Evolutionary conservation across 2,797 vertebrate genomes (phyloP).

Genomic region (Acanthopagrus latus): DNA sequence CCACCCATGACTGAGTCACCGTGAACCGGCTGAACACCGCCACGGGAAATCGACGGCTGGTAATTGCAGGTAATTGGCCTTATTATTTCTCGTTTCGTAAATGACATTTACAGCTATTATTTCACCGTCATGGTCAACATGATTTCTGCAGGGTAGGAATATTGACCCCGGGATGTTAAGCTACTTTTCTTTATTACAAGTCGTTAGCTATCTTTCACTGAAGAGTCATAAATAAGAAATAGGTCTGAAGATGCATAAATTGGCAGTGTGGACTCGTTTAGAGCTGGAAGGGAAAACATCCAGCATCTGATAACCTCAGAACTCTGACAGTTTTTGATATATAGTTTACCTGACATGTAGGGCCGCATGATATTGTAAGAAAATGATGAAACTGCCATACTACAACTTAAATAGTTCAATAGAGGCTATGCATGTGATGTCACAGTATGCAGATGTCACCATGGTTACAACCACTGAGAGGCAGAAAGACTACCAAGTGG

Average conservation of each 20-base stretch:
- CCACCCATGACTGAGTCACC: slow-evolving; percentile 43
- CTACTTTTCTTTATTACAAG: background rate
- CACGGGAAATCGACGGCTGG: slow-evolving; percentile 27
- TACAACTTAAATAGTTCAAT: too few species aligned
- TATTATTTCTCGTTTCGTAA: slow-evolving; percentile 36
- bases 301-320: background rate
- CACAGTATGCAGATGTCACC: too few species aligned
- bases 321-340: background rate
- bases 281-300: background rate
- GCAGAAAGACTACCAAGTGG: too few species aligned
- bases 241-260: background rate
- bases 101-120: slow-evolving; percentile 21
- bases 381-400: too few species aligned
- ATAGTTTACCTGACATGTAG: background rate
- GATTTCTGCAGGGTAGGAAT: background rate
- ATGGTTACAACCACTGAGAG: too few species aligned
- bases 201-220: background rate
- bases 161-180: background rate
- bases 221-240: background rate
- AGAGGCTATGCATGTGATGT: too few species aligned
- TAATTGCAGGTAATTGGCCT: slow-evolving; percentile 48
- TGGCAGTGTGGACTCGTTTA: background rate
- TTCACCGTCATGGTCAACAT: slow-evolving; percentile 27
- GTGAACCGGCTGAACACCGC: slow-evolving; percentile 13
- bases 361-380: too few species aligned